Evolutionary conservation across 1,140 invertebrate species (phyloP).

Genomic region (Drosophila gunungcola): DNA sequence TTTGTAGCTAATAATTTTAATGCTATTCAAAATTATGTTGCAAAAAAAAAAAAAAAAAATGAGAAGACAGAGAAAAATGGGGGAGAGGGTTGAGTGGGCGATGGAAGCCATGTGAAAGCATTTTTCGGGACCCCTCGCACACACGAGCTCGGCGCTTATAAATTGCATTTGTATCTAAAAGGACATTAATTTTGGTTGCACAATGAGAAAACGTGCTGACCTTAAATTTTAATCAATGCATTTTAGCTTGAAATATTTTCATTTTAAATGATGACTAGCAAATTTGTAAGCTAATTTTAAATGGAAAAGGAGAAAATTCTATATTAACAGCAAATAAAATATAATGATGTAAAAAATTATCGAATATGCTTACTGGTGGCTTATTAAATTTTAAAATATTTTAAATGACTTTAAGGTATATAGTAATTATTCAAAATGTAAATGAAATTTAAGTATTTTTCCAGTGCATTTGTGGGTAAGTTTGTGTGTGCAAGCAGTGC

Average conservation of each 20-base stretch:
- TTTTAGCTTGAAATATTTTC: background rate
- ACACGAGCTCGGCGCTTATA: constrained; percentile 46
- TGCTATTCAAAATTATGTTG: constrained; percentile 84
- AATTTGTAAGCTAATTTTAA: background rate
- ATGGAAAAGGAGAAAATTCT: no score
- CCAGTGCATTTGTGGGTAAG: background rate
- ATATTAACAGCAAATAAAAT: no score
- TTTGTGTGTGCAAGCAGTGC: constrained; percentile 2
- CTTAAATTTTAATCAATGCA: background rate
- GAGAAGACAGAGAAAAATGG: constrained; percentile 6
- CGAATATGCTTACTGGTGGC: no score
- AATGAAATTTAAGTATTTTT: background rate
- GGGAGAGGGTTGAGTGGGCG: background rate
- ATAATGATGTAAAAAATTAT: no score
- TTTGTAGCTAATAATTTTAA: constrained; percentile 84
- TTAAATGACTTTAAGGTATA: no score
- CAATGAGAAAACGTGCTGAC: background rate
- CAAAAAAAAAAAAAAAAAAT: constrained; percentile 52
- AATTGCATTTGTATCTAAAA: constrained; percentile 80
- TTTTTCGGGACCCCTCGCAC: constrained; percentile 43
- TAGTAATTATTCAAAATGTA: no score
- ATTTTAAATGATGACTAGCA: background rate
- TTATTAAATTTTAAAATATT: no score
- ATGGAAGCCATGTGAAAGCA: constrained; percentile 65
- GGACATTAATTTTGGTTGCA: constrained; percentile 66